Conservation (phyloP, 2,888 invertebrate species). For the Heliconius ethilla region DNA sequence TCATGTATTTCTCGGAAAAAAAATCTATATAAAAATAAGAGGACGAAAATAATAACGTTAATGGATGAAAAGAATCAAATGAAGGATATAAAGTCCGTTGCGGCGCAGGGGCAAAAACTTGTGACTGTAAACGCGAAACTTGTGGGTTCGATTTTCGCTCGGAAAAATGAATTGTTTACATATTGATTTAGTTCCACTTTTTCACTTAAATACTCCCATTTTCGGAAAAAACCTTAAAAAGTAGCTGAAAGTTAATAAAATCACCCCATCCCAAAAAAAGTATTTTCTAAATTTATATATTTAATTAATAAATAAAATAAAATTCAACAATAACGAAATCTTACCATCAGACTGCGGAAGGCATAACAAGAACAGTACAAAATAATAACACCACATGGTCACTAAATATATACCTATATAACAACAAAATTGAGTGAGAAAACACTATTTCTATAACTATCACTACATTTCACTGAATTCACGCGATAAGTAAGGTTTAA, state of each 20-base stretch:
- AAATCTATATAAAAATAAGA: too few species aligned
- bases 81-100: too few species aligned
- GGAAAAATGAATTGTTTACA: background rate
- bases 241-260: background rate
- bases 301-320: background rate
- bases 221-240: background rate
- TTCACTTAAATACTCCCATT: background rate
- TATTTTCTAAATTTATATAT: background rate
- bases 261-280: background rate
- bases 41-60: too few species aligned
- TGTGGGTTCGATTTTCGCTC: background rate
- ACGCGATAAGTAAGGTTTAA: background rate
- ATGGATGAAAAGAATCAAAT: too few species aligned
- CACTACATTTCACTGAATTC: slow-evolving; percentile 49
- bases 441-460: slow-evolving; percentile 38
- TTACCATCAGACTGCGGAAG: slow-evolving; percentile 50
- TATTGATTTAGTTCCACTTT: background rate
- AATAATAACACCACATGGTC: slow-evolving; percentile 51
- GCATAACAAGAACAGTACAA: slow-evolving; percentile 48
- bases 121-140: background rate
- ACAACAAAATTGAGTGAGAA: slow-evolving; percentile 40
- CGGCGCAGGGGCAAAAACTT: too few species aligned
- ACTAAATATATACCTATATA: slow-evolving; percentile 30
- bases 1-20: background rate
- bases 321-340: slow-evolving; percentile 32